Conservation (phyloP, 1,140 invertebrate genomes). For the Oryzaephilus surinamensis region DNA sequence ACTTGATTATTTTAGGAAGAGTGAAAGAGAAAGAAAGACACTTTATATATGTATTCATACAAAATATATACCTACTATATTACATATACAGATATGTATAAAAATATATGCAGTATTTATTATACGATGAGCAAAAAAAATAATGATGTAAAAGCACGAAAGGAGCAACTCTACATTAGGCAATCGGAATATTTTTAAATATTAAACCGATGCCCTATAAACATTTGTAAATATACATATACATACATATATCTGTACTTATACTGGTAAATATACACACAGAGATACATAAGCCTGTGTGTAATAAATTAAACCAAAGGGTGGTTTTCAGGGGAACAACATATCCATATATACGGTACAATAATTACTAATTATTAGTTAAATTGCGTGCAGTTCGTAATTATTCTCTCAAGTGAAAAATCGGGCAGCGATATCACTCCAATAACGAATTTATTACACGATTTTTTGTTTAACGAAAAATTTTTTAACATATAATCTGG, state of each 20-base stretch:
- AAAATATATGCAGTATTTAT: too few relatives aligned
- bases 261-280: too few relatives aligned
- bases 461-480: background rate
- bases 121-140: slow-evolving; percentile 21
- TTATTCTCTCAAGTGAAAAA: slow-evolving; percentile 25
- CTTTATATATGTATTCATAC: too few relatives aligned
- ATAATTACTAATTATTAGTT: slow-evolving; percentile 26
- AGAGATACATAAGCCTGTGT: too few relatives aligned
- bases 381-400: slow-evolving; percentile 27
- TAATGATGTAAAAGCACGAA: slow-evolving; percentile 22
- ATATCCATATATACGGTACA: slow-evolving; percentile 10
- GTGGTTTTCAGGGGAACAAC: slow-evolving; percentile 12
- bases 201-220: too few relatives aligned
- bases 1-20: slow-evolving; percentile 25
- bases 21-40: too few relatives aligned
- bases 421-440: slow-evolving; percentile 11
- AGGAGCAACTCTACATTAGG: slow-evolving; percentile 12
- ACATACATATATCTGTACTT: too few relatives aligned
- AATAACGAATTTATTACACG: background rate
- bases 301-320: slow-evolving; percentile 23
- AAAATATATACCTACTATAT: too few relatives aligned
- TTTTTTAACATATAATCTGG: background rate
- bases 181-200: slow-evolving; percentile 10
- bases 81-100: too few relatives aligned
- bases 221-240: too few relatives aligned